Evolutionary conservation across 1,140 invertebrate genomes (phyloP).

Genomic region (Helicoverpa zea): DNA sequence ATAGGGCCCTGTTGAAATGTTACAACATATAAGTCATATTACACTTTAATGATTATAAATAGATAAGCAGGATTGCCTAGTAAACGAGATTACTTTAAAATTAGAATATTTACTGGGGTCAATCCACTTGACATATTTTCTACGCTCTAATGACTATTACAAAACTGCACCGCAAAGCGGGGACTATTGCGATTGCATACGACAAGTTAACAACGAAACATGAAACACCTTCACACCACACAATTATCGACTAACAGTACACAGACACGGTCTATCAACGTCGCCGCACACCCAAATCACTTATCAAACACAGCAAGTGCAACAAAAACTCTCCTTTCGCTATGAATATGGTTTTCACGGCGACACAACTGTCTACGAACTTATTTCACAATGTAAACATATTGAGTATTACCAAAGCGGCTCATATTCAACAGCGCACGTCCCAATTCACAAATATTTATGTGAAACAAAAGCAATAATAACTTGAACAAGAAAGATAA

Average conservation of each 20-base stretch:
- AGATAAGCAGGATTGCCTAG: slow-evolving; percentile 19
- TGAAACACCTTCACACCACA: slow-evolving; percentile 56
- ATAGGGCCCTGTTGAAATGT: slow-evolving; percentile 57
- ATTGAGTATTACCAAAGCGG: slow-evolving; percentile 62
- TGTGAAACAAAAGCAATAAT: slow-evolving; percentile 56
- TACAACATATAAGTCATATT: slow-evolving; percentile 42
- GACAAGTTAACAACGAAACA: slow-evolving; percentile 49
- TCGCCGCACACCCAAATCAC: slow-evolving; percentile 70
- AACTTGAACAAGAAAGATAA: slow-evolving; percentile 64
- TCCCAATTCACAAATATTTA: slow-evolving; percentile 49
- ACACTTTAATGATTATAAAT: slow-evolving; percentile 4
- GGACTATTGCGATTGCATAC: slow-evolving; percentile 71
- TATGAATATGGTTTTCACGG: slow-evolving; percentile 74
- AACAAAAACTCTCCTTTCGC: slow-evolving; percentile 78
- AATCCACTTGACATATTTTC: slow-evolving; percentile 81
- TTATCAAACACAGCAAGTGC: slow-evolving; percentile 63
- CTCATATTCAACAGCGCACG: slow-evolving; percentile 39
- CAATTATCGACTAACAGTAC: slow-evolving; percentile 73
- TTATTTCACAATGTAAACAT: slow-evolving; percentile 83
- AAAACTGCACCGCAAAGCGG: slow-evolving; percentile 77
- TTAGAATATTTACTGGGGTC: slow-evolving; percentile 66
- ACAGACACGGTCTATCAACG: slow-evolving; percentile 69
- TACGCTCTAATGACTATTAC: slow-evolving; percentile 84
- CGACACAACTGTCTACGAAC: slow-evolving; percentile 59
- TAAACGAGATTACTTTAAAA: slow-evolving; percentile 45